Percentiles rank a stretch among this genome's conserved stretches.
These are phyloP conservation scores for Rutpela maculata DNA, from an alignment of 2,888 invertebrate genomes.

Conservation along the genomic window DNA sequence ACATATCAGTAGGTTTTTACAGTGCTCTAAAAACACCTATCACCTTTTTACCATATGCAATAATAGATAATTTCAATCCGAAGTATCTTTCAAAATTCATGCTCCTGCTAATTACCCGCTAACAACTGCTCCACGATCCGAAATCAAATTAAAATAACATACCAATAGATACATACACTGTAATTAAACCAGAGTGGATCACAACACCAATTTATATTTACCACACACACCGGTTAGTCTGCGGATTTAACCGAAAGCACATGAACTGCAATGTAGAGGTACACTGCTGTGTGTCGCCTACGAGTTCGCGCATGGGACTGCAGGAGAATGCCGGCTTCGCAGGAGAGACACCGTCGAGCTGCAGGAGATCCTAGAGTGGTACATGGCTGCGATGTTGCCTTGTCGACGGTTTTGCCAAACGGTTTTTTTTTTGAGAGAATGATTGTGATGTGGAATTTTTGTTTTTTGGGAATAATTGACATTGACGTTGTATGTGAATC, in stretches of 20 bases:
- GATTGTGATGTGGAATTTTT: not conserved
- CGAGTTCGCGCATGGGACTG: slow-evolving; percentile 35
- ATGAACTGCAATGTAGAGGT: not conserved
- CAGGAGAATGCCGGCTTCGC: slow-evolving; percentile 25
- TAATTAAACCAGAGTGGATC: slow-evolving; percentile 15
- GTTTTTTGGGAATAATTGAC: not conserved
- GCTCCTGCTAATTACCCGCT: slow-evolving; percentile 24
- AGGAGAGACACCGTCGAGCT: slow-evolving; percentile 36
- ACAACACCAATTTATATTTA: slow-evolving; percentile 5
- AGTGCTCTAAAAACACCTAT: no score
- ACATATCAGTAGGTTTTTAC: no score
- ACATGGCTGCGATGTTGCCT: slow-evolving; percentile 20
- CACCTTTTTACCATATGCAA: no score
- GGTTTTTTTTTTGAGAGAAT: not conserved
- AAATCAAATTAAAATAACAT: slow-evolving; percentile 17
- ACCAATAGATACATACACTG: slow-evolving; percentile 10
- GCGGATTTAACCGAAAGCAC: not conserved
- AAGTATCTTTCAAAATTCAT: slow-evolving; percentile 4
- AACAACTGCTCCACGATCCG: not conserved
- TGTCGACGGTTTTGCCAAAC: not conserved
- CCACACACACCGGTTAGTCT: slow-evolving; percentile 16
- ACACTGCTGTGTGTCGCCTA: not conserved
- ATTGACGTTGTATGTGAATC: not conserved
- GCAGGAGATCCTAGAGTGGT: slow-evolving; percentile 48
- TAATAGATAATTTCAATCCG: no score